Conservation (phyloP, 2,113 vertebrate genomes). For the Phycodurus eques region DNA sequence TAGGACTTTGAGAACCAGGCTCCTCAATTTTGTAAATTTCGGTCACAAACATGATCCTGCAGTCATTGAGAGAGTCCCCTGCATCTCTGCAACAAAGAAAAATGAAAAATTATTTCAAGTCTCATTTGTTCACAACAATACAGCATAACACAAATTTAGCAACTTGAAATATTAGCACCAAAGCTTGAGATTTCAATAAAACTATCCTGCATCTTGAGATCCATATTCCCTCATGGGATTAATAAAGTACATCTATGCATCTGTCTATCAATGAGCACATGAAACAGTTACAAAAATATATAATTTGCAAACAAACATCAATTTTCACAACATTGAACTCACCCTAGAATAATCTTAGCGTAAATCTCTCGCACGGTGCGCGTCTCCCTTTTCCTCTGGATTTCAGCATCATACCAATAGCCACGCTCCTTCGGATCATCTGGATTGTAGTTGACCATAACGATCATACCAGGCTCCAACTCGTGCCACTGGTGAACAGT, state of each 20-base stretch:
- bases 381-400: slow-evolving; percentile 85
- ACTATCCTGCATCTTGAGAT: background rate
- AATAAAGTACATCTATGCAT: background rate
- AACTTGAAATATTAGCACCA: background rate
- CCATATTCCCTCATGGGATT: background rate
- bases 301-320: background rate
- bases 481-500: slow-evolving; percentile 89
- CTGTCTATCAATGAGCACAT: background rate
- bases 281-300: background rate
- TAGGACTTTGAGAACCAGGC: slow-evolving; percentile 70
- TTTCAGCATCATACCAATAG: slow-evolving; percentile 95
- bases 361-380: slow-evolving; percentile 81
- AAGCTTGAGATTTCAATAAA: background rate
- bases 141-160: background rate
- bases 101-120: background rate
- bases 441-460: slow-evolving; percentile 95
- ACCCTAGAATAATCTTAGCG: slow-evolving; percentile 88
- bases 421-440: slow-evolving; percentile 90
- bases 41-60: slow-evolving; percentile 85
- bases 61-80: slow-evolving; percentile 86
- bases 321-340: slow-evolving; percentile 38
- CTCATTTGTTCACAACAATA: background rate
- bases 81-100: slow-evolving; percentile 68
- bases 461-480: slow-evolving; percentile 83
- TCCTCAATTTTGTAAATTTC: slow-evolving; percentile 96